phyloP scores from a whole-genome alignment of 2,888 invertebrate species.

The Neoascia interrupta region DNA sequence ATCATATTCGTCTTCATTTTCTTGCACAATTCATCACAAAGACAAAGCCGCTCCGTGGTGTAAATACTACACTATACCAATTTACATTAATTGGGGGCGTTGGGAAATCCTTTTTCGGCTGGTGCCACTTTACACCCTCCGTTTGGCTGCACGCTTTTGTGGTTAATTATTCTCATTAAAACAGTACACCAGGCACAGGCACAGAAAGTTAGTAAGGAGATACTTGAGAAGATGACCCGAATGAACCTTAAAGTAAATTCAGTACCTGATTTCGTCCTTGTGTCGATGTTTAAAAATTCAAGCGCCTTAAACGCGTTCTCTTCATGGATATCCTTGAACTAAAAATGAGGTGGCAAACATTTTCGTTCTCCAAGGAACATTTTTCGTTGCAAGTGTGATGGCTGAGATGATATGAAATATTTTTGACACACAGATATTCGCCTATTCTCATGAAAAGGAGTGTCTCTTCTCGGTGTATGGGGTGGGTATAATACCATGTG shows the following conservation, averaged over 20 bases:
- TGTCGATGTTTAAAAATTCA: too few species aligned
- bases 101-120: constrained; percentile 5
- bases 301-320: too few species aligned
- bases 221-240: constrained; percentile 49
- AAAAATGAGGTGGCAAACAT: constrained; percentile 1
- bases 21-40: constrained; percentile 34
- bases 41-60: constrained; percentile 24
- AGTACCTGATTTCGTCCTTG: too few species aligned
- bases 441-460: not conserved
- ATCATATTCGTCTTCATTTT: constrained; percentile 55
- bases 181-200: constrained; percentile 24
- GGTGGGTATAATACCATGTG: too few species aligned
- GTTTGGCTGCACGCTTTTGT: constrained; percentile 18
- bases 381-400: constrained; percentile 34
- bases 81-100: constrained; percentile 57
- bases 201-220: constrained; percentile 22
- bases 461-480: not conserved
- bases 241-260: constrained; percentile 22
- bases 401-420: constrained; percentile 18
- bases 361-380: not conserved
- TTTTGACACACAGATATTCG: not conserved
- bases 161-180: constrained; percentile 57
- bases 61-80: constrained; percentile 51
- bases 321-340: constrained; percentile 50
- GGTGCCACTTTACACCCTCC: not conserved